Percentiles rank a stretch among this genome's conserved stretches.
Evolutionary conservation across 2,797 vertebrate genomes (phyloP).

Genomic region (Oreochromis grahami): DNA sequence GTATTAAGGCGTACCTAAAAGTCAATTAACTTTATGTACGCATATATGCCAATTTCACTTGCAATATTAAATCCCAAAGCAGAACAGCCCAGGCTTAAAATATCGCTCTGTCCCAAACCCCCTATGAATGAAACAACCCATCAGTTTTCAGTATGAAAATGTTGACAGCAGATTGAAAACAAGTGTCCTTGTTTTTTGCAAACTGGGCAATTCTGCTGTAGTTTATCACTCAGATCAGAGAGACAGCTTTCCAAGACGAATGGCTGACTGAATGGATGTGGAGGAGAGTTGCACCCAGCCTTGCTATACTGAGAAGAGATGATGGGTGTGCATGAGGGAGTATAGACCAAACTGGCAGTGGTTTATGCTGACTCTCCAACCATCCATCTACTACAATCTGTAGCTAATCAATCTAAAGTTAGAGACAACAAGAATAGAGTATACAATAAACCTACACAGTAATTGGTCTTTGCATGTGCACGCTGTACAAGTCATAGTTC

Average conservation of each 20-base stretch:
- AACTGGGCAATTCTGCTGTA: slow-evolving; percentile 77
- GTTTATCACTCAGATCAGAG: slow-evolving; percentile 81
- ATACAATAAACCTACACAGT: slow-evolving; percentile 62
- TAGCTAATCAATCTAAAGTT: slow-evolving; percentile 84
- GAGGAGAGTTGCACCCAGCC: slow-evolving; percentile 70
- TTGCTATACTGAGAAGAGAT: slow-evolving; percentile 67
- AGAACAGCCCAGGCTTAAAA: slow-evolving; percentile 30
- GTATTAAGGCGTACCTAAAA: not conserved
- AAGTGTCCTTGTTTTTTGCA: slow-evolving; percentile 79
- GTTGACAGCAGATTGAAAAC: slow-evolving; percentile 82
- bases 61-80: slow-evolving; percentile 21
- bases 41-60: slow-evolving; percentile 12
- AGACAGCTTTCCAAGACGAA: slow-evolving; percentile 79
- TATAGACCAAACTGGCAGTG: slow-evolving; percentile 72
- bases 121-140: slow-evolving; percentile 72
- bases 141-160: slow-evolving; percentile 75
- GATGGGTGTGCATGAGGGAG: slow-evolving; percentile 76
- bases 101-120: slow-evolving; percentile 42
- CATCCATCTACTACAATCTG: slow-evolving; percentile 81
- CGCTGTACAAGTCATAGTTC: slow-evolving; percentile 13
- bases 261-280: slow-evolving; percentile 71
- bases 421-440: slow-evolving; percentile 66
- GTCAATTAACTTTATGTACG: not conserved
- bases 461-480: slow-evolving; percentile 53
- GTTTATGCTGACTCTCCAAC: slow-evolving; percentile 84